Base-by-base conservation (phyloP, 2,113 vertebrate species). In the Sitta europaea region DNA sequence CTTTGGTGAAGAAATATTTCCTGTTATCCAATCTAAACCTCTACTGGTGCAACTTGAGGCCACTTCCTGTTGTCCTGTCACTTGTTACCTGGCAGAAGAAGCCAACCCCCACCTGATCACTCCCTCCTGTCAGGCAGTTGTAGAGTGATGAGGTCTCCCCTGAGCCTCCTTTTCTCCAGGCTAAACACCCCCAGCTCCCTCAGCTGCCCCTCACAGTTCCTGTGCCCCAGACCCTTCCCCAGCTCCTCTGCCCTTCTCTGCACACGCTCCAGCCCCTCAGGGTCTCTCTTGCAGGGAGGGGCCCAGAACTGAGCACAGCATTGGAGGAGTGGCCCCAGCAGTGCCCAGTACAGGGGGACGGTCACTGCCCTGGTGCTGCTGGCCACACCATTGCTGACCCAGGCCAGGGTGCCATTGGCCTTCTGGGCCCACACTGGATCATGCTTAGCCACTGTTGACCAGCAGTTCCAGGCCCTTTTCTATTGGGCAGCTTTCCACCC, bases 51-150 rank as follows among this genome's bases (percentile, higher is more conserved):
- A 58, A 40, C 21, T 38, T 63, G 3, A 57, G 14, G 21, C n/a
- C 21, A 10, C 4, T 70, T 63, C 33, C 8, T 75, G 27, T 59
- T 17, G 5, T 47, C 8, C 11, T 45, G 3, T 47, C 22, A 7
- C 7, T 36, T 63, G 9, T 18, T 33, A 18, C 67, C 2, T 42
- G 8, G 22, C 1, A 74, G 61, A 51, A 57, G 66, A 74, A 17
- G 1, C 24, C 0, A 0, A 20, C 2, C 3, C 35, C 15, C 24
- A 12, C 29, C 22, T 31, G 5, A 12, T 35, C n/a, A 2, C 47
- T 10, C 0, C 28, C 42, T 53, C 36, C 33, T 57, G 18, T 57
- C 67, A 74, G 36, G 25, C n/a, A 21, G 14, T 0, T 33, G 3
- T 0, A 40, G 21, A 38, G 20, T 0, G 2, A 5, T 19, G 12